Evolutionary conservation across 2,888 invertebrate species (phyloP), one percentile per base, ranked within the genome.

Genomic region (Drosophila siamana): DNA sequence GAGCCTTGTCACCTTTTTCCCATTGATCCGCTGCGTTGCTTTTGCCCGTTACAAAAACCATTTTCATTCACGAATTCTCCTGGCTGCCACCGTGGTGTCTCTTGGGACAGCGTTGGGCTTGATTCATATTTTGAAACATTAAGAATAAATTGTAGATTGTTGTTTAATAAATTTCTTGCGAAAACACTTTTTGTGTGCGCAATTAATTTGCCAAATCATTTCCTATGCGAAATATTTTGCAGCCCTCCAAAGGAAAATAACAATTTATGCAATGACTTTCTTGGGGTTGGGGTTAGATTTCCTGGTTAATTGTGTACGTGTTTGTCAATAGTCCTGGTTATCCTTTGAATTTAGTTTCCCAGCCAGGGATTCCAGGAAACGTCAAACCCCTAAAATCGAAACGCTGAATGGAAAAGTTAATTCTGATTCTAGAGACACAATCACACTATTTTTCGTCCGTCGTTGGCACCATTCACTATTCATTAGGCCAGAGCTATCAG

Each of bases 141-240:
- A 62, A 76, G 26, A 40, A 19, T 19, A 28, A 47, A 30, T 33
- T 13, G 1, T 11, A 9, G 67, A 83, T 74, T 78, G 78, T 54
- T 62, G 54, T 62, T 84, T 73, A 64, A 62, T 69, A 61, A 73
- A 83, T 73, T 83, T 84, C 83, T 66, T 22, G 69, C 44, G 86
- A 84, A 84, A 86, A 78, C 74, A 83, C 74, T 84, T 83, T 69
- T 81, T 83, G 70, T 81, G 9, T 65, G 43, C 8, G 16, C 36
- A 33, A 33, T 41, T 62, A 52, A 38, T 0, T 44, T 80, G 78
- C 65, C 68, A 75, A 64, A 73, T 86, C 85, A 86, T 85, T 85
- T 86, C 85, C 87, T 76, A 55, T 72, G 71, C 81, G 72, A 62
- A 82, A 74, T 56, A 54, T 9, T 50, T 15, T 62, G 19, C 19